Conservation (phyloP, 1,140 invertebrate species). For the Leptestheria dahalacensis region DNA sequence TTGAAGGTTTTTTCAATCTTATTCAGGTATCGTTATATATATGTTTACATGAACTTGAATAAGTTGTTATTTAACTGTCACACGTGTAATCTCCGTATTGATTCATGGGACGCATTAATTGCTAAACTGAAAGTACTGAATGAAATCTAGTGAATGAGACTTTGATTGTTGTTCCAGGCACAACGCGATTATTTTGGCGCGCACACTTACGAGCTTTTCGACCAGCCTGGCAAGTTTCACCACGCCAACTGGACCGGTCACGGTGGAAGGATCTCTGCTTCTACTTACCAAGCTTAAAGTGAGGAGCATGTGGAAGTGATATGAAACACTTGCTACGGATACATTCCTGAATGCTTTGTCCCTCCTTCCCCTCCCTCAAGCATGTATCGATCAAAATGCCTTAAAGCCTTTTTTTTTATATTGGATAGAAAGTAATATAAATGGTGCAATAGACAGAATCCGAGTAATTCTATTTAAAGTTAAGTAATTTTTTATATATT, state of each 20-base stretch:
- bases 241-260: conserved; percentile 99
- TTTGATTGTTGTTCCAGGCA: conserved; percentile 44
- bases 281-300: conserved; percentile 76
- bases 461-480: too few relatives aligned
- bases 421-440: too few relatives aligned
- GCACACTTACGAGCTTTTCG: conserved; percentile 88
- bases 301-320: background rate
- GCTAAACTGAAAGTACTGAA: background rate
- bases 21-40: conserved; percentile 46
- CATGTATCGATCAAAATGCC: too few relatives aligned
- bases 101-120: background rate
- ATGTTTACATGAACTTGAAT: background rate
- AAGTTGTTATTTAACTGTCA: background rate
- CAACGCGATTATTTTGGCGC: conserved; percentile 98
- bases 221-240: conserved; percentile 71
- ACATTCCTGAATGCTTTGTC: background rate
- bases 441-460: too few relatives aligned
- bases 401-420: too few relatives aligned
- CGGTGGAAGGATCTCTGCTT: conserved; percentile 89
- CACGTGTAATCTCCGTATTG: too few relatives aligned
- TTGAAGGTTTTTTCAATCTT: too few relatives aligned
- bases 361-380: too few relatives aligned
- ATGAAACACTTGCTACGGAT: background rate
- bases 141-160: background rate
- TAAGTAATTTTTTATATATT: too few relatives aligned